A percentile compares a stretch with the other conserved stretches of the same genome.
Evolutionary conservation across 2,113 vertebrate species (phyloP).

Genomic region (Gymnorhina tibicen): DNA sequence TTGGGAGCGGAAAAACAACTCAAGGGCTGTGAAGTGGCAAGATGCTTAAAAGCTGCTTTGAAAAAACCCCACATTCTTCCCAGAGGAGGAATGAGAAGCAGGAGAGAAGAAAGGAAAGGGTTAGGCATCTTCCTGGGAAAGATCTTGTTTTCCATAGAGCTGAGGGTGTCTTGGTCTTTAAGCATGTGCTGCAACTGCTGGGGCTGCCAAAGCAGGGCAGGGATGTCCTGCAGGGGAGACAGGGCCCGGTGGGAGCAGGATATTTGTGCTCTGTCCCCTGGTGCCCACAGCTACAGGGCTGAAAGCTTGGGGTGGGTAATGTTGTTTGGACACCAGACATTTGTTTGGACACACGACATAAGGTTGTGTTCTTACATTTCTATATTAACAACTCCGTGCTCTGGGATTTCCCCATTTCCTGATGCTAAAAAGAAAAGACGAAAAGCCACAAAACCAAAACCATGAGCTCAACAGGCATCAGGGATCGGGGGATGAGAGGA

Average conservation of each 20-base stretch:
- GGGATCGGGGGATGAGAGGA: not conserved
- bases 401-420: not conserved
- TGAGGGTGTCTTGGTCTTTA: not conserved
- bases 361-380: not conserved
- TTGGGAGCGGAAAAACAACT: not conserved
- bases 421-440: not conserved
- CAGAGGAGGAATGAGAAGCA: not conserved
- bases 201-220: not conserved
- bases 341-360: no score
- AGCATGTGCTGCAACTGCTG: not conserved
- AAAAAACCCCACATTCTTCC: not conserved
- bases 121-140: not conserved
- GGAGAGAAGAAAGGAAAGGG: not conserved
- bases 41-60: not conserved
- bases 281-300: not conserved
- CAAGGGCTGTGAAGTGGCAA: not conserved
- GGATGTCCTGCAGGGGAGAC: not conserved
- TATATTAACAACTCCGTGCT: accelerated
- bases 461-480: not conserved
- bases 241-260: not conserved
- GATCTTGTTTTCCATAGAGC: not conserved
- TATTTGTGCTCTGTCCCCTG: accelerated
- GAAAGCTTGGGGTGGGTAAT: not conserved
- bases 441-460: not conserved
- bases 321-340: not conserved